These are phyloP conservation scores for Scleropages formosus DNA, from an alignment of 2,797 vertebrate genomes.

Conservation along the genomic window DNA sequence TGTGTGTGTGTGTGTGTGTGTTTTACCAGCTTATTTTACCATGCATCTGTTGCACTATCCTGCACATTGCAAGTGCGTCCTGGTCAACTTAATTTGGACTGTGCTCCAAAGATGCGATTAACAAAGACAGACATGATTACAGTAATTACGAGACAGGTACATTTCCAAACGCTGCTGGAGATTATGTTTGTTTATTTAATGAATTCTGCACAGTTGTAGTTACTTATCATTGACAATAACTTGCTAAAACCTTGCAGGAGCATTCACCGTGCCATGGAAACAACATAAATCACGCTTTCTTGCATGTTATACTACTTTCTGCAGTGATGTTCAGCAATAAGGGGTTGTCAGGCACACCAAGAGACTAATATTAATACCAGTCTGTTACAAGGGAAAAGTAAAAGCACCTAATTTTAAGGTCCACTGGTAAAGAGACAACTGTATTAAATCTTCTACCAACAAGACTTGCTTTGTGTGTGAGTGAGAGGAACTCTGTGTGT, in stretches of 20 bases:
- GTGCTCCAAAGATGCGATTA: too few relatives aligned
- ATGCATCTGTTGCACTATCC: too few relatives aligned
- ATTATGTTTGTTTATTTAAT: background rate
- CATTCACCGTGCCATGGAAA: background rate
- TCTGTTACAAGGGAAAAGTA: background rate
- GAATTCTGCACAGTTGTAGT: background rate
- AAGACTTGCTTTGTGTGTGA: background rate
- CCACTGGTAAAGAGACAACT: background rate
- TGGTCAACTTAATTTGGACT: too few relatives aligned
- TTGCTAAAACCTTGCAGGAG: background rate
- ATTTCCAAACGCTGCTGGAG: too few relatives aligned
- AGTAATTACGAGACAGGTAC: too few relatives aligned
- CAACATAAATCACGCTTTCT: background rate
- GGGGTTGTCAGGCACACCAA: background rate
- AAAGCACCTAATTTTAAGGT: slow-evolving; percentile 14
- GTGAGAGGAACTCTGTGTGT: too few relatives aligned
- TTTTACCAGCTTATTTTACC: too few relatives aligned
- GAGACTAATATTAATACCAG: background rate
- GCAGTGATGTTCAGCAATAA: slow-evolving; percentile 7
- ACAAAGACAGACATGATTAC: too few relatives aligned
- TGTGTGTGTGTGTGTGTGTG: too few relatives aligned
- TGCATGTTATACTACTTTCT: background rate
- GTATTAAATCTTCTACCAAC: background rate
- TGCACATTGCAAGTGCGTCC: too few relatives aligned
- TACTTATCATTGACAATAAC: background rate